These are phyloP conservation scores for Origma solitaria DNA, from an alignment of 2,113 vertebrate species.

Conservation along the genomic window DNA sequence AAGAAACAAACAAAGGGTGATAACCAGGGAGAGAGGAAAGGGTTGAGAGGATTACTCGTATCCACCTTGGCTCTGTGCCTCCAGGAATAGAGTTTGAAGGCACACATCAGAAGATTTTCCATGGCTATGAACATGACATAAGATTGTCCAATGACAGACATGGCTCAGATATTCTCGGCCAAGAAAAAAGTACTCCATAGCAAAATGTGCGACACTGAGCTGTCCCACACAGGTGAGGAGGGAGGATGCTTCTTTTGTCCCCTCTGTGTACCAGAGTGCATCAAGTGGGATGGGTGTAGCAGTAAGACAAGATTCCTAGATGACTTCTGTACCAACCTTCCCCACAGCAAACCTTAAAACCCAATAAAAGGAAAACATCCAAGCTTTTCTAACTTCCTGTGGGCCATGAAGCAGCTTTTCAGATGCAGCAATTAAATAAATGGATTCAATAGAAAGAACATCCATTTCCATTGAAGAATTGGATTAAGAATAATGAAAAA, in stretches of 20 bases:
- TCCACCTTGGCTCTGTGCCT: neutral
- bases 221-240: neutral
- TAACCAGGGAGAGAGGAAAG: neutral
- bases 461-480: conserved; percentile 3
- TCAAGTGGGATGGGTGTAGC: accelerated
- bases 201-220: neutral
- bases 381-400: neutral
- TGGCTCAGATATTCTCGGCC: neutral
- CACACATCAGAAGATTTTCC: neutral
- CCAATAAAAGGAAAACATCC: neutral
- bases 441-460: neutral
- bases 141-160: neutral
- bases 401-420: neutral
- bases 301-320: neutral
- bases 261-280: neutral
- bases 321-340: neutral
- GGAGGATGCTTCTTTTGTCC: neutral
- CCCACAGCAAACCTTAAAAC: neutral
- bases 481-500: conserved; percentile 16
- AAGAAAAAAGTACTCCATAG: neutral
- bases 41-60: neutral
- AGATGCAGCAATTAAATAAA: neutral
- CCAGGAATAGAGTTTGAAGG: neutral
- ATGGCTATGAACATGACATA: accelerated
- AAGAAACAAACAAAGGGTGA: neutral